Conservation (phyloP, 2,888 invertebrate genomes). For the Eristalis tenax region DNA sequence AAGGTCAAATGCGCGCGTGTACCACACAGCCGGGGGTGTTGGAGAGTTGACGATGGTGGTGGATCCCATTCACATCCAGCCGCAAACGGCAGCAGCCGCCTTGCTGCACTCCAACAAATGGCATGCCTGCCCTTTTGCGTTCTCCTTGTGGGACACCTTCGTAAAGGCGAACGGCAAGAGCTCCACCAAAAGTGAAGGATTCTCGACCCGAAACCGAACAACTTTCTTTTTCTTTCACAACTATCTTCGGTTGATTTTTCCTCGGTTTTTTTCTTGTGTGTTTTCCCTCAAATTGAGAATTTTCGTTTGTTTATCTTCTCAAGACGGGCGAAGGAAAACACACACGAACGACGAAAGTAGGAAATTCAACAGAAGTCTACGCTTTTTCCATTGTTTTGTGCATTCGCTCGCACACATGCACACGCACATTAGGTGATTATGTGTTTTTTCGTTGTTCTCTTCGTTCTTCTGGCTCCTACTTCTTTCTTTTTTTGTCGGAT, state of each 20-base stretch:
- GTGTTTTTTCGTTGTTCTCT: not conserved
- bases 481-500: not conserved
- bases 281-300: conserved; percentile 39
- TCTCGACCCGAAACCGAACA: not conserved
- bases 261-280: not conserved
- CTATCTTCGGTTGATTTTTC: conserved; percentile 26
- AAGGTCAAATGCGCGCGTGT: conserved; percentile 57
- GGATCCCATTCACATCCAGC: conserved; percentile 34
- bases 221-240: conserved; percentile 65
- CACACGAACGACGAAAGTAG: not conserved
- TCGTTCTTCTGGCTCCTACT: not conserved
- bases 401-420: not conserved
- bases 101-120: conserved; percentile 1
- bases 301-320: conserved; percentile 60
- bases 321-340: not conserved
- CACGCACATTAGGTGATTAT: not conserved
- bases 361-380: not conserved
- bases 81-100: conserved; percentile 8
- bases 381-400: not conserved
- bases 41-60: not conserved
- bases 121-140: not conserved
- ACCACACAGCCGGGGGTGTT: not conserved
- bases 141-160: conserved; percentile 31
- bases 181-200: conserved; percentile 9
- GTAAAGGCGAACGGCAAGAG: conserved; percentile 27